Conservation (phyloP, 2,113 vertebrate species). For the Sitta europaea region DNA sequence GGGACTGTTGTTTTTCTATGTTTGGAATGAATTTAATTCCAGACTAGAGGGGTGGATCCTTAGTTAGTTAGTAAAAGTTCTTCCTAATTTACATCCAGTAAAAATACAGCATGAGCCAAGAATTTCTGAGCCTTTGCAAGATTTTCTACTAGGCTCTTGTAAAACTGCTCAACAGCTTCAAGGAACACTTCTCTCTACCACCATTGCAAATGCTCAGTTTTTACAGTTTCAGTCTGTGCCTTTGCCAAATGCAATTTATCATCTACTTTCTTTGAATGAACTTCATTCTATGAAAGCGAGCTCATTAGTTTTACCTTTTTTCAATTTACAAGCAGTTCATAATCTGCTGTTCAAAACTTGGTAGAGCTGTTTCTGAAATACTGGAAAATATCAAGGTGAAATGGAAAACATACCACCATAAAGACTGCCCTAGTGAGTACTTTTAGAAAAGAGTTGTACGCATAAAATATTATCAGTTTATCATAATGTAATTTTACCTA, state of each 20-base stretch:
- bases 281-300: neutral
- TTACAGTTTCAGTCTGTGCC: neutral
- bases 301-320: constrained; percentile 41
- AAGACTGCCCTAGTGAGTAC: neutral
- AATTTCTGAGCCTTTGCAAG: neutral
- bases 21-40: neutral
- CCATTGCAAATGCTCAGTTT: neutral
- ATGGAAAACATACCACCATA: neutral
- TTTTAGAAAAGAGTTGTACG: neutral
- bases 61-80: neutral
- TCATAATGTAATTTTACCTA: neutral
- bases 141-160: neutral
- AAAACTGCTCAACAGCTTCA: neutral
- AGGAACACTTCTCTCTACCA: neutral
- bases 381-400: neutral
- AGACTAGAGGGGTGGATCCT: neutral
- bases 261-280: neutral
- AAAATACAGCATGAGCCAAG: neutral
- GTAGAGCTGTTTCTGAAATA: neutral
- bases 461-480: neutral
- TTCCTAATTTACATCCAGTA: constrained; percentile 9
- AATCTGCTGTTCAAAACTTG: neutral
- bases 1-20: neutral
- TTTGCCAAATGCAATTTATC: constrained; percentile 2
- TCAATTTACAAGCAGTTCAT: constrained; percentile 2